A percentile compares a stretch with the other conserved stretches of the same genome.
Evolutionary conservation across 2,888 invertebrate genomes (phyloP).

Genomic region (Drosophila monieri): DNA sequence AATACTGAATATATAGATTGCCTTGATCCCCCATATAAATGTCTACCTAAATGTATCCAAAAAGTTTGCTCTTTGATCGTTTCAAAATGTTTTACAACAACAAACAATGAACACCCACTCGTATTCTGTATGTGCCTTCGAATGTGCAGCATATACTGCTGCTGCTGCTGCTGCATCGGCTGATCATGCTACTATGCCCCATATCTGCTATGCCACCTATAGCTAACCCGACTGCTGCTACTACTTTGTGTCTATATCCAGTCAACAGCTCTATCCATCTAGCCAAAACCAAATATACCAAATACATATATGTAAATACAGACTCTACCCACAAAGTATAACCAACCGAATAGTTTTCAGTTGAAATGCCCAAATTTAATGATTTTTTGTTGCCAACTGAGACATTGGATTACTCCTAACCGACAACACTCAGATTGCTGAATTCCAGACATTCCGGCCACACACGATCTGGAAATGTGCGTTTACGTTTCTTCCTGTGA

Average conservation of each 20-base stretch:
- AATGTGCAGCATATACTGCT: slow-evolving; percentile 43
- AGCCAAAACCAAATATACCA: slow-evolving; percentile 17
- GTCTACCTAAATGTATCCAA: slow-evolving; percentile 62
- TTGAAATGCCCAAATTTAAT: slow-evolving; percentile 6
- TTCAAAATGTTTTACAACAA: slow-evolving; percentile 29
- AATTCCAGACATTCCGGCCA: slow-evolving; percentile 27
- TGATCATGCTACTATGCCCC: slow-evolving; percentile 31
- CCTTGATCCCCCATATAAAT: slow-evolving; percentile 46
- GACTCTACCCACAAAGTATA: slow-evolving; percentile 20
- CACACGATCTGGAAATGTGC: slow-evolving; percentile 58
- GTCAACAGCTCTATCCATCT: slow-evolving; percentile 25
- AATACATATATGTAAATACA: slow-evolving; percentile 50
- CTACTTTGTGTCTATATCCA: slow-evolving; percentile 29
- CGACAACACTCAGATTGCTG: slow-evolving; percentile 38
- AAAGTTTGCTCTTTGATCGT: slow-evolving; percentile 49
- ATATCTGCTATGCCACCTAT: slow-evolving; percentile 52
- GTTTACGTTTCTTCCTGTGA: slow-evolving; percentile 40
- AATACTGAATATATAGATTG: slow-evolving; percentile 40
- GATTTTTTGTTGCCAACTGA: slow-evolving; percentile 20
- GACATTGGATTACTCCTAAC: slow-evolving; percentile 30
- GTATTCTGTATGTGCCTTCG: slow-evolving; percentile 59
- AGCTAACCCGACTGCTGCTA: slow-evolving; percentile 51
- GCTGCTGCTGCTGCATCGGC: slow-evolving; percentile 54
- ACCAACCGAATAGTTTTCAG: slow-evolving; percentile 8
- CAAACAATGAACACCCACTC: slow-evolving; percentile 37